Percentiles rank a stretch among this genome's conserved stretches.
Evolutionary conservation across 2,888 invertebrate species (phyloP).

Genomic region (Tipula lateralis): DNA sequence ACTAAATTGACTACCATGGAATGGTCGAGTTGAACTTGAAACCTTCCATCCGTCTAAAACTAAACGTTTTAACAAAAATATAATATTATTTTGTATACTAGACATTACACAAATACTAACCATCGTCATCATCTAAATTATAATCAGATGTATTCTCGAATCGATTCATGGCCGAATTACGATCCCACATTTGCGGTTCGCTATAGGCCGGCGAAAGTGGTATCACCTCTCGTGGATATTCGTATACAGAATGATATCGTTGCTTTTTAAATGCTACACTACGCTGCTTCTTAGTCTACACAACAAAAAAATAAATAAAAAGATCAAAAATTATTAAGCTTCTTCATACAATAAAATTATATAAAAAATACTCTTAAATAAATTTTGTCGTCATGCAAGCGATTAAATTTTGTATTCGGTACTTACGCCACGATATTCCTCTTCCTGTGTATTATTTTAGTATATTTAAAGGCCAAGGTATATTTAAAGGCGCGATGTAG

Average conservation of each 20-base stretch:
- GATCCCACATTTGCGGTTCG: constrained; percentile 36
- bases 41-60: constrained; percentile 37
- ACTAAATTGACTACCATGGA: constrained; percentile 37
- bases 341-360: neutral
- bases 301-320: constrained; percentile 34
- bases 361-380: neutral
- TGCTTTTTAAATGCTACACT: constrained; percentile 74
- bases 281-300: constrained; percentile 59
- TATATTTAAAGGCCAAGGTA: neutral
- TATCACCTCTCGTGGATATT: constrained; percentile 68
- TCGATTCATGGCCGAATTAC: neutral
- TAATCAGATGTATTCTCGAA: neutral
- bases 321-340: neutral
- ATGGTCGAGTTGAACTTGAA: constrained; percentile 38
- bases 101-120: neutral
- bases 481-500: neutral
- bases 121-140: neutral
- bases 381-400: neutral
- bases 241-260: constrained; percentile 78
- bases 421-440: constrained; percentile 20
- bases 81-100: neutral
- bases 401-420: neutral
- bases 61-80: neutral
- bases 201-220: constrained; percentile 37
- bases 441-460: neutral